Evolutionary conservation across 1,140 invertebrate genomes (phyloP).

Genomic region (Drosophila novamexicana): DNA sequence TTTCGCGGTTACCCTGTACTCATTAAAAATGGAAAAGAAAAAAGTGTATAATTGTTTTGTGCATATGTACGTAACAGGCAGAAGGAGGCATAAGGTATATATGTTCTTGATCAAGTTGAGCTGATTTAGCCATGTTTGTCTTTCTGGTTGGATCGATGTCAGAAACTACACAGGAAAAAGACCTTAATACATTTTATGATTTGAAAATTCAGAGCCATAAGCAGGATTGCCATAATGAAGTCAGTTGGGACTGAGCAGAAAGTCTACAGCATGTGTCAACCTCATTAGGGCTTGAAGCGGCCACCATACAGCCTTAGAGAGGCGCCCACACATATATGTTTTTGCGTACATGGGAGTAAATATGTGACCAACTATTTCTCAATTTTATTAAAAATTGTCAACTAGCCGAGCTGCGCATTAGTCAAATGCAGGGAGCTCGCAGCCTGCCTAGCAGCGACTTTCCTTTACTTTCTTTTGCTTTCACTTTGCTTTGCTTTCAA

Average conservation of each 20-base stretch:
- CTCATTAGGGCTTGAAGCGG: slow-evolving; percentile 2
- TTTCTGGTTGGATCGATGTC: too few species aligned
- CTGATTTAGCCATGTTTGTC: too few species aligned
- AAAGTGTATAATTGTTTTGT: too few species aligned
- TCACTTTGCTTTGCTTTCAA: slow-evolving; percentile 47
- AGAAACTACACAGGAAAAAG: too few species aligned
- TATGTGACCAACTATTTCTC: slow-evolving; percentile 69
- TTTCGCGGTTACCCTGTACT: too few species aligned
- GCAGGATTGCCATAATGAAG: slow-evolving; percentile 9
- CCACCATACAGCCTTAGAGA: neutral
- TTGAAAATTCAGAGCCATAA: neutral
- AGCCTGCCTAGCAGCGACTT: slow-evolving; percentile 24
- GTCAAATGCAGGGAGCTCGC: slow-evolving; percentile 60
- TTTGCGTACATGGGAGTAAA: slow-evolving; percentile 13
- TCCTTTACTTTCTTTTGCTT: slow-evolving; percentile 3
- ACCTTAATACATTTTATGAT: too few species aligned
- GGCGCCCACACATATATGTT: neutral
- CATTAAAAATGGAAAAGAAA: too few species aligned
- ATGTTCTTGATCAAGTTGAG: too few species aligned
- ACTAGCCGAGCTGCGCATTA: slow-evolving; percentile 59
- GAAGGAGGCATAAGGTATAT: too few species aligned
- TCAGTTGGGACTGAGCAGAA: neutral
- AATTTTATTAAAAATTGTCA: slow-evolving; percentile 70
- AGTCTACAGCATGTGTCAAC: neutral
- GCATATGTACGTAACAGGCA: too few species aligned